These are phyloP conservation scores for Falco naumanni DNA, from an alignment of 2,797 vertebrate species.

Conservation along the genomic window DNA sequence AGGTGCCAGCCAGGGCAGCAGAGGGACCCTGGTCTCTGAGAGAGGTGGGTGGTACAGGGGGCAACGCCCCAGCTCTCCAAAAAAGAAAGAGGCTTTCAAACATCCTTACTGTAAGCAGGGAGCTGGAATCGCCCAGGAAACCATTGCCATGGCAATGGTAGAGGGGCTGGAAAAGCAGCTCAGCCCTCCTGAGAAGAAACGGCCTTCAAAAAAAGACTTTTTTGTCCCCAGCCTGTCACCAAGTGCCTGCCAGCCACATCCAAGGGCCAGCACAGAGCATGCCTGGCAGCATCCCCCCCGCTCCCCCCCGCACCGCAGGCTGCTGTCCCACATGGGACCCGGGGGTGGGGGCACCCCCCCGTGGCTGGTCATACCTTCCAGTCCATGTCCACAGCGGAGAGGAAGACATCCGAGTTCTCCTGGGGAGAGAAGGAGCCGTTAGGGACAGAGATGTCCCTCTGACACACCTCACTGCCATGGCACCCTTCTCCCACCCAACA, in stretches of 20 bases:
- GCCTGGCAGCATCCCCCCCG: not conserved
- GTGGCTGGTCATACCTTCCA: conserved; percentile 82
- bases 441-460: not conserved
- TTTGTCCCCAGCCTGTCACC: not conserved
- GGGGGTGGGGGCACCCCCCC: not conserved
- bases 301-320: not conserved
- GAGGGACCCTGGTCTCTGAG: not conserved
- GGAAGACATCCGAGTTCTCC: conserved; percentile 83
- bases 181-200: conserved; percentile 52
- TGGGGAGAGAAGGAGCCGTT: not conserved
- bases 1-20: not conserved
- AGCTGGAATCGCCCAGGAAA: conserved; percentile 61
- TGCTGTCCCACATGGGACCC: accelerated
- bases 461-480: accelerated
- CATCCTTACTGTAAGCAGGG: conserved; percentile 41
- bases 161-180: conserved; percentile 59
- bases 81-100: conserved; percentile 52
- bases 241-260: not conserved
- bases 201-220: conserved; percentile 27
- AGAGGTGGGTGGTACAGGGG: not conserved
- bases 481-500: not conserved
- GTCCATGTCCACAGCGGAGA: conserved; percentile 76
- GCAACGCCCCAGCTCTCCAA: not conserved
- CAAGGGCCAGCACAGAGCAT: not conserved
- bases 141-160: conserved; percentile 70